phyloP scores from a whole-genome alignment of 2,888 invertebrate species.

The Oscheius onirici region DNA sequence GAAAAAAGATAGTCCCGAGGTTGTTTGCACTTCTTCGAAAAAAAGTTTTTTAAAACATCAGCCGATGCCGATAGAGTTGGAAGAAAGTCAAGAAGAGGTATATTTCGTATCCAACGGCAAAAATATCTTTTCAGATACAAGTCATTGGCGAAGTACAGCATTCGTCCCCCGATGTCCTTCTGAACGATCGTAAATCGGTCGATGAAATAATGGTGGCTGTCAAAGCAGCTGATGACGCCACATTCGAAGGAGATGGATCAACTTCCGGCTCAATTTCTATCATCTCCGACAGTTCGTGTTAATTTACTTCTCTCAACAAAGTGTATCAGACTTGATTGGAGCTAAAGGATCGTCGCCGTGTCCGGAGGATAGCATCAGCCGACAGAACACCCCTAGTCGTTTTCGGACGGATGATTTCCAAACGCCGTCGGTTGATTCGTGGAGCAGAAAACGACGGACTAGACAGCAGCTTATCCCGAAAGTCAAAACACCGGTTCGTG shows the following conservation, averaged over 20 bases:
- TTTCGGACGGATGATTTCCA: not conserved
- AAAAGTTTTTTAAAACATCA: not conserved
- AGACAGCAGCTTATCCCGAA: not conserved
- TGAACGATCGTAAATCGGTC: not conserved
- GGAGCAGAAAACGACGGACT: conserved; percentile 1
- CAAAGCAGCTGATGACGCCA: not conserved
- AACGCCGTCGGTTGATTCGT: not conserved
- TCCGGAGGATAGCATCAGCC: conserved; percentile 46
- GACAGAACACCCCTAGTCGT: conserved; percentile 28
- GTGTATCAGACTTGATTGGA: conserved; percentile 1
- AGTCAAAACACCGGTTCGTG: too few relatives aligned
- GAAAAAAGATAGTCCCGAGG: not conserved
- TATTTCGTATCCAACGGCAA: too few relatives aligned
- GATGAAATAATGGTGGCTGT: conserved; percentile 2
- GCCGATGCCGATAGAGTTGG: not conserved
- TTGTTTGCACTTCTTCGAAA: conserved; percentile 1
- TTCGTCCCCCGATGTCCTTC: not conserved
- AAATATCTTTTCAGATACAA: conserved; percentile 8
- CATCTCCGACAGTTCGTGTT: conserved; percentile 14
- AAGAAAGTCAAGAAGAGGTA: conserved; percentile 18
- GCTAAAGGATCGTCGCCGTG: conserved; percentile 29
- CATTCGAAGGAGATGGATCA: not conserved
- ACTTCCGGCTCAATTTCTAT: conserved; percentile 27
- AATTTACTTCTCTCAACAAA: not conserved
- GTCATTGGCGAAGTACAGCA: conserved; percentile 10